Conservation (phyloP, 2,888 invertebrate genomes). For the Syritta pipiens region DNA sequence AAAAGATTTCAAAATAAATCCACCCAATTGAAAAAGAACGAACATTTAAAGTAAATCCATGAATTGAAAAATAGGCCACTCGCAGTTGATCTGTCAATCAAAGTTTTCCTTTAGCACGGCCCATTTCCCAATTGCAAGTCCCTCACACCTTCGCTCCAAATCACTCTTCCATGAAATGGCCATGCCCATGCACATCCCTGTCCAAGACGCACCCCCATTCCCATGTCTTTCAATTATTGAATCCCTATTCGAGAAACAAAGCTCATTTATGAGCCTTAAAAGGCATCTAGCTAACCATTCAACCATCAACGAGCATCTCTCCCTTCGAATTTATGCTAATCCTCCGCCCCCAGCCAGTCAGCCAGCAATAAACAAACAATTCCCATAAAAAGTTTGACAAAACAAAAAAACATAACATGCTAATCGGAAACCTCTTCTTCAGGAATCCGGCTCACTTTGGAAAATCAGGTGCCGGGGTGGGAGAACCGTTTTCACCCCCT, state of each 20-base stretch:
- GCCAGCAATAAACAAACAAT: conserved; percentile 59
- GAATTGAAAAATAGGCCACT: too few relatives aligned
- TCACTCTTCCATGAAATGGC: too few relatives aligned
- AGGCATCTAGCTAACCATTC: conserved; percentile 31
- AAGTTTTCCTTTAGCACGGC: too few relatives aligned
- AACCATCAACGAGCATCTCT: conserved; percentile 25
- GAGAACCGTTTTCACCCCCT: not conserved
- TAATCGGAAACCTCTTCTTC: conserved; percentile 38
- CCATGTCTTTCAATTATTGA: conserved; percentile 6
- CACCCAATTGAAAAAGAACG: too few relatives aligned
- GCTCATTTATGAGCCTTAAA: conserved; percentile 15
- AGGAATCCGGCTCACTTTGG: conserved; percentile 36
- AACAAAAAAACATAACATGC: conserved; percentile 48
- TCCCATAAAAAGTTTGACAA: conserved; percentile 34
- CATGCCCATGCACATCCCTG: too few relatives aligned
- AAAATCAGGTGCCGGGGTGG: conserved; percentile 14
- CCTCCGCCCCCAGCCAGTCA: not conserved
- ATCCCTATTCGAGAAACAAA: conserved; percentile 19
- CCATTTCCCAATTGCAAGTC: too few relatives aligned
- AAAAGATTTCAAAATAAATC: too few relatives aligned
- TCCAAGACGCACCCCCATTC: too few relatives aligned
- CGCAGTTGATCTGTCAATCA: too few relatives aligned
- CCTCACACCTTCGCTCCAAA: too few relatives aligned
- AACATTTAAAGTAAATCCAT: too few relatives aligned
- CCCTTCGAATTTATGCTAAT: conserved; percentile 29